Evolutionary conservation across 1,140 invertebrate species (phyloP).

Genomic region (Rhyacophila brunnea): DNA sequence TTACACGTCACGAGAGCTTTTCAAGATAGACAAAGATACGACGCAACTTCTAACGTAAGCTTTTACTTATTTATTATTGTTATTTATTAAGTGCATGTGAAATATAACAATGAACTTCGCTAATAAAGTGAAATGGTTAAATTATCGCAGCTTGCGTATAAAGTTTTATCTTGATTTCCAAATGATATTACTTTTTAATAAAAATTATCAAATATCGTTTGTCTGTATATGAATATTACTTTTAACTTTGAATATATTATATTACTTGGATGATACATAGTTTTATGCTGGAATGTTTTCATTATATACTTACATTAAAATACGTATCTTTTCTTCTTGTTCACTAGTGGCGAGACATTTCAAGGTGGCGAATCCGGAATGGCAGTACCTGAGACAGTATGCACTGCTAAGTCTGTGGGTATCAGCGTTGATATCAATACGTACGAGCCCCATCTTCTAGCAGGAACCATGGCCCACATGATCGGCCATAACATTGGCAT

Average conservation of each 20-base stretch:
- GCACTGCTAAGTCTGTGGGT: slow-evolving; percentile 85
- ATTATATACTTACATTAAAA: too few species aligned
- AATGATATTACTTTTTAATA: too few species aligned
- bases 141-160: too few species aligned
- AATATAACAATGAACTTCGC: background rate
- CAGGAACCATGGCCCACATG: slow-evolving; percentile 94
- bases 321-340: slow-evolving; percentile 15
- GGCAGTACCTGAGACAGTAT: slow-evolving; percentile 87
- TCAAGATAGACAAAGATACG: slow-evolving; percentile 82
- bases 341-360: slow-evolving; percentile 78
- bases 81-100: too few species aligned
- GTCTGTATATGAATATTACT: too few species aligned
- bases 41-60: slow-evolving; percentile 90
- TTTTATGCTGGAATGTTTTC: too few species aligned
- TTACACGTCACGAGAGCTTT: slow-evolving; percentile 80
- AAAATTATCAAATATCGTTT: too few species aligned
- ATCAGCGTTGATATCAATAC: slow-evolving; percentile 90
- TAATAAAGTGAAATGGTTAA: background rate
- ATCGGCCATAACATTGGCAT: slow-evolving; percentile 96
- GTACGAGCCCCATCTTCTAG: slow-evolving; percentile 90
- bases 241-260: too few species aligned
- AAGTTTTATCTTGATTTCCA: too few species aligned
- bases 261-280: too few species aligned
- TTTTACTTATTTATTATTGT: slow-evolving; percentile 7
- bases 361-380: slow-evolving; percentile 85